These are phyloP conservation scores for Apostichopus parvimensis DNA, from an alignment of 35 echinoderm and acorn worm species.

Conservation along the genomic window DNA sequence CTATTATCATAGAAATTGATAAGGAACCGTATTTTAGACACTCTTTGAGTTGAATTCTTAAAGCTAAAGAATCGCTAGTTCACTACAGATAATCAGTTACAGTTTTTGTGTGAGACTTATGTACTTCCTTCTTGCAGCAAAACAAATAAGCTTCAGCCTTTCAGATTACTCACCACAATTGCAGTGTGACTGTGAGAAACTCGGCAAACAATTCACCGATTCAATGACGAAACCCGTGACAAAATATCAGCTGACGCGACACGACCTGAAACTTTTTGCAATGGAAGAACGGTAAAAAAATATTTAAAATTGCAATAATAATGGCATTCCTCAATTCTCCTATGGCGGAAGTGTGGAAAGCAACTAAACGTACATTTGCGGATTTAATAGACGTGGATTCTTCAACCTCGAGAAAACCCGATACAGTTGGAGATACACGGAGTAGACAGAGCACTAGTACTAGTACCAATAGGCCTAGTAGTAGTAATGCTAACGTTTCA, in stretches of 20 bases:
- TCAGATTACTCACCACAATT: no score
- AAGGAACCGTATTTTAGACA: no score
- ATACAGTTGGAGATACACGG: not conserved
- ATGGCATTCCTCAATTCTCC: constrained; percentile 89
- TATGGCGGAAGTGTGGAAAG: constrained; percentile 88
- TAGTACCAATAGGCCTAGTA: not conserved
- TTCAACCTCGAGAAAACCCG: not conserved
- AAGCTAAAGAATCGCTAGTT: no score
- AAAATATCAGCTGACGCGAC: not conserved
- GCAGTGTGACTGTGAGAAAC: no score
- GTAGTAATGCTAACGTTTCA: not conserved
- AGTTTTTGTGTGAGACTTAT: no score
- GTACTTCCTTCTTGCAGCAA: no score
- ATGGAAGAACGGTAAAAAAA: no score
- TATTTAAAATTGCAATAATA: not conserved
- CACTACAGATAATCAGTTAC: no score
- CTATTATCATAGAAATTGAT: no score
- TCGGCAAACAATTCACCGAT: not conserved
- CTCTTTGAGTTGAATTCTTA: no score
- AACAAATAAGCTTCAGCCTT: no score
- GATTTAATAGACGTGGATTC: constrained; percentile 74
- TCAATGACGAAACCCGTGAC: not conserved
- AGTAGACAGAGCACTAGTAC: not conserved
- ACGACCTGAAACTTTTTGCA: not conserved
- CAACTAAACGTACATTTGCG: constrained; percentile 75